These are phyloP conservation scores for Rhodophaea formosa DNA, from an alignment of 2,888 invertebrate species.

Conservation along the genomic window DNA sequence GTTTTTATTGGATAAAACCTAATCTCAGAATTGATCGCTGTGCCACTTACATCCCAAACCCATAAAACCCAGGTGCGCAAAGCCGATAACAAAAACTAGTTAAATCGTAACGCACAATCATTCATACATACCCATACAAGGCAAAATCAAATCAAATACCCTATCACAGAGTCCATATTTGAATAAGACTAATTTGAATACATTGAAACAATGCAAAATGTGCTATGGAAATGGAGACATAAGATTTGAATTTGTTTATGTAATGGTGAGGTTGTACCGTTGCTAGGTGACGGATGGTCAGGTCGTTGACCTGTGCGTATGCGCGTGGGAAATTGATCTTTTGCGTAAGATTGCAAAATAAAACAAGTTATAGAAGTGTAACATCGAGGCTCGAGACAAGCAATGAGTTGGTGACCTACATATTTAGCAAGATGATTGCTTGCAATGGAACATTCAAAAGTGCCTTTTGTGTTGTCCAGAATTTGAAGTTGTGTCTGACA, in stretches of 20 bases:
- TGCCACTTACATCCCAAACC: not conserved
- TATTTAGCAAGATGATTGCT: too few species aligned
- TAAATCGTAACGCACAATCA: conserved; percentile 11
- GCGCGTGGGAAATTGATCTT: conserved; percentile 61
- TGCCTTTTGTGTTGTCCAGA: too few species aligned
- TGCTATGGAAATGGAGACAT: conserved; percentile 18
- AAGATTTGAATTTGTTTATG: conserved; percentile 22
- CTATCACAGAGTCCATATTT: not conserved
- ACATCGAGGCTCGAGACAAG: not conserved
- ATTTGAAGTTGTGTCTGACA: too few species aligned
- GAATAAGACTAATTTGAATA: not conserved
- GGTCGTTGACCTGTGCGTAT: conserved; percentile 56
- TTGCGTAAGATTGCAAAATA: conserved; percentile 28
- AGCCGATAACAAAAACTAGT: conserved; percentile 17
- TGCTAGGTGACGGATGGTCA: conserved; percentile 54
- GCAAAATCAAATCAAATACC: not conserved
- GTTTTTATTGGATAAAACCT: not conserved
- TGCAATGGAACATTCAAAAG: too few species aligned
- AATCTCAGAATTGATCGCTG: not conserved
- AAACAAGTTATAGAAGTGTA: not conserved
- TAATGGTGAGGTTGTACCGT: conserved; percentile 59
- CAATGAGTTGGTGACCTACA: too few species aligned
- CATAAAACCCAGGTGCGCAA: conserved; percentile 14
- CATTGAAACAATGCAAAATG: conserved; percentile 19
- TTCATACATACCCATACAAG: conserved; percentile 3